These are phyloP conservation scores for Delichon dasypus DNA, from an alignment of 2,797 vertebrate genomes.

Conservation along the genomic window DNA sequence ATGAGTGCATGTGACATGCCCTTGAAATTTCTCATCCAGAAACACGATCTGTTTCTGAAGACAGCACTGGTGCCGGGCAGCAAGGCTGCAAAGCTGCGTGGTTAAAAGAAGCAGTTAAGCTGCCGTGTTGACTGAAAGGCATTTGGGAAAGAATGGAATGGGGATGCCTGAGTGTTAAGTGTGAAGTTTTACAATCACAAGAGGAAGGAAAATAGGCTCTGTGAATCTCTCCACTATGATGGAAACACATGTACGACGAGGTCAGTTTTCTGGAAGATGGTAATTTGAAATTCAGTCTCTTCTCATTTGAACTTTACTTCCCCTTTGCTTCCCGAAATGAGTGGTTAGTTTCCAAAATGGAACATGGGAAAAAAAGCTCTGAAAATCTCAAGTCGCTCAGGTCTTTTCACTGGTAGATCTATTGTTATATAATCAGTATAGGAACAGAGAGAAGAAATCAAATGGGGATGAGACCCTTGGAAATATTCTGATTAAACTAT, in stretches of 20 bases:
- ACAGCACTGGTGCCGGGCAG: neutral
- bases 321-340: neutral
- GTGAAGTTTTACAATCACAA: neutral
- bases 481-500: neutral
- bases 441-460: neutral
- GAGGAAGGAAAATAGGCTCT: neutral
- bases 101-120: neutral
- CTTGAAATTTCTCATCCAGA: neutral
- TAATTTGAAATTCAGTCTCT: neutral
- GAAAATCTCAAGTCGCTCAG: neutral
- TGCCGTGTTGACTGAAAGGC: neutral
- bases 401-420: neutral
- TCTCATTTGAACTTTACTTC: neutral
- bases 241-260: neutral
- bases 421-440: neutral
- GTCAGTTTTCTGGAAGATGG: neutral
- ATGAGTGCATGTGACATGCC: neutral
- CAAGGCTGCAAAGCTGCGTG: neutral
- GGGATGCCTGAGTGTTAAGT: neutral
- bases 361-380: neutral
- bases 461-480: neutral
- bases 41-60: neutral
- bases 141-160: neutral
- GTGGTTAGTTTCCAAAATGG: neutral
- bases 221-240: neutral